These are phyloP conservation scores for Epiblema foenella DNA, from an alignment of 2,888 invertebrate genomes.

Conservation along the genomic window DNA sequence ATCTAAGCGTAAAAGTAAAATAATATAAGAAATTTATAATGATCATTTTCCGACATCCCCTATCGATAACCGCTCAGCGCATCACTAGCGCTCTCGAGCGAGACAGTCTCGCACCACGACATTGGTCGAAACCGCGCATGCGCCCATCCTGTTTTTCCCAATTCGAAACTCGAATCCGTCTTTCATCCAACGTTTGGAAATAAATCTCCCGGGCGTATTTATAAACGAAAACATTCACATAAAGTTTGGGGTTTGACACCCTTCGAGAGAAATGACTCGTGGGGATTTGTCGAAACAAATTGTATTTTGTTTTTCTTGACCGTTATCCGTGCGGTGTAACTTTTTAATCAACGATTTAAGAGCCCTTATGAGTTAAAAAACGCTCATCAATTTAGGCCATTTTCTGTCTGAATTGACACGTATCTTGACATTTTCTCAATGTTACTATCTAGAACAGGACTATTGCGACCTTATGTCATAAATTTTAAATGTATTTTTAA, in stretches of 20 bases:
- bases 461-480: too few relatives aligned
- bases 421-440: too few relatives aligned
- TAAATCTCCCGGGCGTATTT: slow-evolving; percentile 65
- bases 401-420: too few relatives aligned
- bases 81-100: slow-evolving; percentile 53
- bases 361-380: too few relatives aligned
- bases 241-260: slow-evolving; percentile 31
- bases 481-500: too few relatives aligned
- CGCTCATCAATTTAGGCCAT: too few relatives aligned
- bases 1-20: too few relatives aligned
- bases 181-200: slow-evolving; percentile 57
- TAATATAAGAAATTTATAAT: too few relatives aligned
- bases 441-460: too few relatives aligned
- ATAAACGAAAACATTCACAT: slow-evolving; percentile 60
- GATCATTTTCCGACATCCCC: neutral
- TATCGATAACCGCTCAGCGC: slow-evolving; percentile 51
- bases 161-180: slow-evolving; percentile 67
- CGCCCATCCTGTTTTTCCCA: slow-evolving; percentile 70
- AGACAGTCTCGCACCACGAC: slow-evolving; percentile 63
- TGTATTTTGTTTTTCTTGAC: neutral
- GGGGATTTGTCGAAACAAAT: slow-evolving; percentile 4
- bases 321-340: neutral
- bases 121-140: slow-evolving; percentile 72
- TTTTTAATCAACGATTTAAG: slow-evolving; percentile 11
- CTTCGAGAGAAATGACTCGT: slow-evolving; percentile 19